Evolutionary conservation across 2,113 vertebrate species (phyloP).

Genomic region (Fregata magnificens): DNA sequence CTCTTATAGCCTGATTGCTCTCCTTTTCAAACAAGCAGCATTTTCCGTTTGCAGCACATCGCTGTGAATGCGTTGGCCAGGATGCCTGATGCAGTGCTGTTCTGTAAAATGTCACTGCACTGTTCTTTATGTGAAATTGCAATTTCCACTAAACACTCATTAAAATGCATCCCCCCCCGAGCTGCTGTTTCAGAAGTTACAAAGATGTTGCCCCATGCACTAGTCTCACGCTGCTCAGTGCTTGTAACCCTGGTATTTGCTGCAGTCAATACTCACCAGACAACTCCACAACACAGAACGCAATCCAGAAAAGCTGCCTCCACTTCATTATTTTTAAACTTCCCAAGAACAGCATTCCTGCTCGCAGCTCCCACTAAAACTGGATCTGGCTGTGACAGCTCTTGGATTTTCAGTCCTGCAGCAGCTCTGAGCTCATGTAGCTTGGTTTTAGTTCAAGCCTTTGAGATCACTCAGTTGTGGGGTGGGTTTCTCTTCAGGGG

Average conservation of each 20-base stretch:
- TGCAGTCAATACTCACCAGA: conserved; percentile 57
- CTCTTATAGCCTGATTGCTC: fast-evolving
- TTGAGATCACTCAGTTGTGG: conserved; percentile 26
- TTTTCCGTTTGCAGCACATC: not conserved
- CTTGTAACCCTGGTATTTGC: fast-evolving
- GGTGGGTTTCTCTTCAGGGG: conserved; percentile 58
- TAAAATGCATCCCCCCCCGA: not conserved
- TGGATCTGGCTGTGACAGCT: not conserved
- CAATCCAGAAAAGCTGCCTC: conserved; percentile 54
- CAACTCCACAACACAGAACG: conserved; percentile 46
- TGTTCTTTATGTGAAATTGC: fast-evolving
- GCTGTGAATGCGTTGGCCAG: fast-evolving
- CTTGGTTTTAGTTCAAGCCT: conserved; percentile 39
- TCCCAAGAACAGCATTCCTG: conserved; percentile 36
- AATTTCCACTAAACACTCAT: fast-evolving
- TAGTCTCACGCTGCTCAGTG: not conserved
- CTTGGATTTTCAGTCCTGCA: not conserved
- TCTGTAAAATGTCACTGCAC: not conserved
- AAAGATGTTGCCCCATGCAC: not conserved
- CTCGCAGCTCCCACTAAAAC: not conserved
- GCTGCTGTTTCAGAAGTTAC: not conserved
- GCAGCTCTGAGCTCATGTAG: conserved; percentile 35
- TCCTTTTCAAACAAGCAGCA: not conserved
- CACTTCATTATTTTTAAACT: not conserved
- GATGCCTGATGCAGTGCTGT: not conserved